These are phyloP conservation scores for Urocyon cinereoargenteus DNA, from an alignment of 2,797 vertebrate species.

Conservation along the genomic window DNA sequence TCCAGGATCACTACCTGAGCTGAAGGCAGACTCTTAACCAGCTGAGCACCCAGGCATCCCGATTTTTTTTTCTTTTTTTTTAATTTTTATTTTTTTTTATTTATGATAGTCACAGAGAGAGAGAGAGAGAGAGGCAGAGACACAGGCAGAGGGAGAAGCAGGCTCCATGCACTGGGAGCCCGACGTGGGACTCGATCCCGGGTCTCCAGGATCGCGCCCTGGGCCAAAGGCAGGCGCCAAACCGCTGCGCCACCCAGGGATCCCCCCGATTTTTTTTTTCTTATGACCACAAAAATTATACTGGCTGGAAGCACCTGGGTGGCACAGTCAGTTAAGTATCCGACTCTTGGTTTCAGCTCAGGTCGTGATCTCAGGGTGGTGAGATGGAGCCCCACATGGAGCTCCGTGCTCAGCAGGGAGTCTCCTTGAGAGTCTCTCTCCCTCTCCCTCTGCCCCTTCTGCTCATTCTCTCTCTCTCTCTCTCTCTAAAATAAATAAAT, in stretches of 20 bases:
- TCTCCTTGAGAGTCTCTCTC: not conserved
- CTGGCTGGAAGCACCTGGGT: not conserved
- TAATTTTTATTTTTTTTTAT: not conserved
- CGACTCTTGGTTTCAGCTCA: not conserved
- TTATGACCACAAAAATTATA: conserved; percentile 29
- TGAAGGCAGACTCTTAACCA: too few relatives aligned
- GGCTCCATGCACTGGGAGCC: not conserved
- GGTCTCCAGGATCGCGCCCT: not conserved
- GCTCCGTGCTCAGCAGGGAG: not conserved
- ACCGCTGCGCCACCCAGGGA: not conserved
- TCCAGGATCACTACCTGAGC: too few relatives aligned
- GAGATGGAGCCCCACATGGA: not conserved
- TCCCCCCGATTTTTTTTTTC: not conserved
- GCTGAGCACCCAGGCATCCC: too few relatives aligned
- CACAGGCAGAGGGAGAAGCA: not conserved
- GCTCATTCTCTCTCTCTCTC: not conserved
- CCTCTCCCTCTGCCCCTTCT: not conserved
- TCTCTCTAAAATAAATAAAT: not conserved
- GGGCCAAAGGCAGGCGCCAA: not conserved
- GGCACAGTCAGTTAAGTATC: not conserved
- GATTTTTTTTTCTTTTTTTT: too few relatives aligned
- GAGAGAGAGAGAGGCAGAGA: too few relatives aligned
- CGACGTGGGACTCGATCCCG: too few relatives aligned
- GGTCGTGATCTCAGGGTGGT: not conserved
- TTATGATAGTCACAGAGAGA: too few relatives aligned